A percentile compares a stretch with the other conserved stretches of the same genome.
These are phyloP conservation scores for Scolopax bukidnonensis DNA, from an alignment of 2,797 vertebrate species.

Conservation along the genomic window DNA sequence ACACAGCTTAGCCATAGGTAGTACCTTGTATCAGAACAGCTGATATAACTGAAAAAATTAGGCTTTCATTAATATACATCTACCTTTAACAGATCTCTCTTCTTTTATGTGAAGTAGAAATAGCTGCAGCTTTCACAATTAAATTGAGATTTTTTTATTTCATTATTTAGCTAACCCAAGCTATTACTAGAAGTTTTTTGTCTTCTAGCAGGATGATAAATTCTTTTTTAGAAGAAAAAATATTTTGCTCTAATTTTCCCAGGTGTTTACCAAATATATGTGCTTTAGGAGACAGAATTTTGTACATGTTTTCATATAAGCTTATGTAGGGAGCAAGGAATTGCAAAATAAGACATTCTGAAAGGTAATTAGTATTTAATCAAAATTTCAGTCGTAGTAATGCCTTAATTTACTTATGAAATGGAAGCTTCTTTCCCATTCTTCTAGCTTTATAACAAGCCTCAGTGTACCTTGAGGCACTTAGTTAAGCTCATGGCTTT, in stretches of 20 bases:
- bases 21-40: neutral
- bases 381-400: neutral
- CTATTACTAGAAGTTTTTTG: neutral
- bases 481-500: neutral
- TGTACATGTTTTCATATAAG: accelerated
- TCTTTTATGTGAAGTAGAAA: neutral
- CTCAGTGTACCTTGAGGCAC: neutral
- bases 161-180: neutral
- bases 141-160: neutral
- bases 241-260: neutral
- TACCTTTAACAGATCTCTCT: too few relatives aligned
- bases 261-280: neutral
- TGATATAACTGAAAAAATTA: neutral
- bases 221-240: neutral
- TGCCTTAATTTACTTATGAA: neutral
- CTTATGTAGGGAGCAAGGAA: neutral
- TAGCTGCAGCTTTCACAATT: neutral
- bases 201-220: neutral
- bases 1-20: neutral
- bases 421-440: neutral
- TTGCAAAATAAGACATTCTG: neutral
- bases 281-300: neutral
- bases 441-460: neutral
- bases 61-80: neutral
- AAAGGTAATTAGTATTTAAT: neutral